Conservation (phyloP, 1,140 invertebrate species). For the Magallana angulata region DNA sequence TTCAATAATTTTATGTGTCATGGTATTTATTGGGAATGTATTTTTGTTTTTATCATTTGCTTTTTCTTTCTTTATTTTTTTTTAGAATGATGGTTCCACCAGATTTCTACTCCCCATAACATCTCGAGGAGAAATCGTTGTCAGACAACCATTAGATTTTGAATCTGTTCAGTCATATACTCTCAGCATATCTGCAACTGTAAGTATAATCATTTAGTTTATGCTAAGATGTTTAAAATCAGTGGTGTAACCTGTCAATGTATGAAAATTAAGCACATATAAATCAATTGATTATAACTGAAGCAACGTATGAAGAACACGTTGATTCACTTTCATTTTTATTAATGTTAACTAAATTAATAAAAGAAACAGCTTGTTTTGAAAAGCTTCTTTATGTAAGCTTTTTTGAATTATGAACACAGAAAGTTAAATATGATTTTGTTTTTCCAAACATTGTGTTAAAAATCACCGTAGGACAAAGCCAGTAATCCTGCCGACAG, state of each 20-base stretch:
- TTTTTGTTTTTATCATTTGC: neutral
- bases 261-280: too few species aligned
- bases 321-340: too few species aligned
- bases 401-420: too few species aligned
- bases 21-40: neutral
- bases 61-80: neutral
- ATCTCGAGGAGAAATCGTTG: conserved; percentile 48
- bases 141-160: conserved; percentile 54
- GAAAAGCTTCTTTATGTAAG: neutral
- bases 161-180: conserved; percentile 54
- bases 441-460: too few species aligned
- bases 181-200: conserved; percentile 59
- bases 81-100: conserved; percentile 49
- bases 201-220: conserved; percentile 38
- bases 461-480: conserved; percentile 37
- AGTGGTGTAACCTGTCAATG: too few species aligned
- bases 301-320: too few species aligned
- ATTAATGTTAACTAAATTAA: too few species aligned
- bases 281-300: too few species aligned
- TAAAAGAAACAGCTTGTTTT: too few species aligned
- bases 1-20: too few species aligned
- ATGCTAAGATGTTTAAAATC: too few species aligned
- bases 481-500: neutral
- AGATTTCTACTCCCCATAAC: conserved; percentile 40
- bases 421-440: too few species aligned